phyloP scores from a whole-genome alignment of 2,888 invertebrate species.

The Hypselothyrea guttata region DNA sequence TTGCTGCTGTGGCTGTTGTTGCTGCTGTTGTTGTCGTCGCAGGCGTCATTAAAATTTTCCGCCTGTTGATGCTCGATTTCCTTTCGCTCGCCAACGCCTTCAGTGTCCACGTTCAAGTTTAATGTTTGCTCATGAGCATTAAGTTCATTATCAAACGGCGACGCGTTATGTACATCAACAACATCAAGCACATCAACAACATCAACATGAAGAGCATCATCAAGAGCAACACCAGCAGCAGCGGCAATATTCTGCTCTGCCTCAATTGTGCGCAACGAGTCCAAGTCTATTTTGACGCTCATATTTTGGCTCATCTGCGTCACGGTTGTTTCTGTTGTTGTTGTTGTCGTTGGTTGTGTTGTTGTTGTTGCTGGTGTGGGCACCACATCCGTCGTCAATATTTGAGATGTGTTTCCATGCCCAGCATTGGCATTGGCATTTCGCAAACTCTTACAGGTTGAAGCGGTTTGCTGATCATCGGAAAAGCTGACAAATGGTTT shows the following conservation, averaged over 20 bases:
- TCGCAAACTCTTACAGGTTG: constrained; percentile 27
- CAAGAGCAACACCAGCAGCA: constrained; percentile 6
- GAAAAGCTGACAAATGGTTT: constrained; percentile 64
- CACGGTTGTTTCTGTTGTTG: constrained; percentile 56
- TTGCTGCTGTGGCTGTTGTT: constrained; percentile 15
- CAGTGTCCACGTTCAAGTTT: constrained; percentile 63
- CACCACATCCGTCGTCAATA: constrained; percentile 36
- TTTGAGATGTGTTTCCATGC: constrained; percentile 33
- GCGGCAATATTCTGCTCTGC: constrained; percentile 1
- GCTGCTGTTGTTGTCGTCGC: constrained; percentile 46
- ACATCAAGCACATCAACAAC: constrained; percentile 13
- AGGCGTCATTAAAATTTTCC: constrained; percentile 77
- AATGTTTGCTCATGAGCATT: constrained; percentile 54
- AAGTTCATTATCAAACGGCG: constrained; percentile 69
- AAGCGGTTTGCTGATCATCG: constrained; percentile 27
- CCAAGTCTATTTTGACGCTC: constrained; percentile 57
- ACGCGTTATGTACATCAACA: constrained; percentile 48
- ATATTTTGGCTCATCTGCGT: constrained; percentile 53
- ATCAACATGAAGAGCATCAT: constrained; percentile 10
- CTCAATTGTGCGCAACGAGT: constrained; percentile 29
- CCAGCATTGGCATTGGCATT: no score
- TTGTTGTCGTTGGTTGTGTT: constrained; percentile 34
- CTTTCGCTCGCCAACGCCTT: constrained; percentile 56
- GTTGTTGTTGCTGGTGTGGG: constrained; percentile 36
- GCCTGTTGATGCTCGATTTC: constrained; percentile 72